Conservation (phyloP, 2,113 vertebrate species). For the Trachemys scripta region DNA sequence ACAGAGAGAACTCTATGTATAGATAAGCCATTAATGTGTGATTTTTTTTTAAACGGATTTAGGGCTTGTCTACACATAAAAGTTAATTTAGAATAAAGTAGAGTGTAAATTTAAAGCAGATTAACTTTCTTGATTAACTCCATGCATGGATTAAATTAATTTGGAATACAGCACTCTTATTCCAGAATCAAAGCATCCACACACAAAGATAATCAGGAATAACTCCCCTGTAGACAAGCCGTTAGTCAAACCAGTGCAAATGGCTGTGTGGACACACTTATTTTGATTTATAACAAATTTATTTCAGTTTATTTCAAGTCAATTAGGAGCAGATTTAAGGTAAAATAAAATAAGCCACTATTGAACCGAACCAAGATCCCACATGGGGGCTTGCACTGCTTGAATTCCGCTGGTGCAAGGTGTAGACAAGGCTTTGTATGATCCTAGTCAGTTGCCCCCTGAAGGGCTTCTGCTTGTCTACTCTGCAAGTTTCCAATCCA, state of each 20-base stretch:
- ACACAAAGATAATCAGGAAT: not conserved
- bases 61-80: no score
- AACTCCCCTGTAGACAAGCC: not conserved
- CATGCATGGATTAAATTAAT: not conserved
- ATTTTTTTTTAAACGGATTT: slow-evolving; percentile 25
- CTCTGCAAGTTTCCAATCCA: not conserved
- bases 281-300: not conserved
- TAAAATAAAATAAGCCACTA: not conserved
- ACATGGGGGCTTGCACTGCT: not conserved
- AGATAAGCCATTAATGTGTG: slow-evolving; percentile 37
- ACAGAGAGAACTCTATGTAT: slow-evolving; percentile 28
- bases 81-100: not conserved
- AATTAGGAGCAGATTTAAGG: not conserved
- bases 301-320: slow-evolving; percentile 27
- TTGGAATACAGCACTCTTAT: not conserved
- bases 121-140: no score
- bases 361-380: not conserved
- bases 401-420: not conserved
- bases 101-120: not conserved
- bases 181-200: not conserved
- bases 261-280: not conserved
- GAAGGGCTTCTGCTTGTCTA: not conserved
- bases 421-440: not conserved
- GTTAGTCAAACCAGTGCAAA: not conserved
- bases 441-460: not conserved